Conservation (phyloP, 2,113 vertebrate species). For the Chaetorhynchus papuensis region DNA sequence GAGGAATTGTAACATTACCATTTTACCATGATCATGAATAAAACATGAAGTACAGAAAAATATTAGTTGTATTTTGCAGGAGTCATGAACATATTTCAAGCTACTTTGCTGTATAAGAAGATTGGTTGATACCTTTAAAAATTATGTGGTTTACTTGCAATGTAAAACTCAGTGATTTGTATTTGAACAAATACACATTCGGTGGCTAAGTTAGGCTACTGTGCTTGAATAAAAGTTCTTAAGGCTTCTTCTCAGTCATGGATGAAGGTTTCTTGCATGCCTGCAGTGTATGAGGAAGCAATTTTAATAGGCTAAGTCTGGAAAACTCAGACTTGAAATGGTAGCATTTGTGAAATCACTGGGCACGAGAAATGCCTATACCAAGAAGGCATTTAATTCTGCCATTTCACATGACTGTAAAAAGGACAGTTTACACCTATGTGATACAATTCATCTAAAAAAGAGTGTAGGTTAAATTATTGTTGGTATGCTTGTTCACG, state of each 20-base stretch:
- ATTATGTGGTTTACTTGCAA: not conserved
- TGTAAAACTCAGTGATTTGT: not conserved
- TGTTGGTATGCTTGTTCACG: not conserved
- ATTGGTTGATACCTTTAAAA: not conserved
- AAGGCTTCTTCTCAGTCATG: not conserved
- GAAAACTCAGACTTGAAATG: not conserved
- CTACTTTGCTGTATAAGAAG: not conserved
- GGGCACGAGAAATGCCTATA: not conserved
- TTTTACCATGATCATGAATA: not conserved
- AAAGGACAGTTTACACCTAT: not conserved
- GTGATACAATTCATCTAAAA: not conserved
- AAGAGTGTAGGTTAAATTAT: not conserved
- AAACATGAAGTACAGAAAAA: not conserved
- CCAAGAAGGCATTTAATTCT: not conserved
- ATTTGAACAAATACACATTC: not conserved
- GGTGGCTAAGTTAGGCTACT: not conserved
- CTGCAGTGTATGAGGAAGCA: fast-evolving
- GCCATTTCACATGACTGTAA: not conserved
- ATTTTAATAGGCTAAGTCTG: not conserved
- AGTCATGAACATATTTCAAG: not conserved
- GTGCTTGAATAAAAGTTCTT: not conserved
- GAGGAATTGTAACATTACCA: not conserved
- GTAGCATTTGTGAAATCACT: not conserved
- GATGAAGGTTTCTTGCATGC: not conserved
- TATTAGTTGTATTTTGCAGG: not conserved